A percentile compares a stretch with the other conserved stretches of the same genome.
phyloP scores from a whole-genome alignment of 2,797 vertebrate genomes.

The Spinus olivaceus region DNA sequence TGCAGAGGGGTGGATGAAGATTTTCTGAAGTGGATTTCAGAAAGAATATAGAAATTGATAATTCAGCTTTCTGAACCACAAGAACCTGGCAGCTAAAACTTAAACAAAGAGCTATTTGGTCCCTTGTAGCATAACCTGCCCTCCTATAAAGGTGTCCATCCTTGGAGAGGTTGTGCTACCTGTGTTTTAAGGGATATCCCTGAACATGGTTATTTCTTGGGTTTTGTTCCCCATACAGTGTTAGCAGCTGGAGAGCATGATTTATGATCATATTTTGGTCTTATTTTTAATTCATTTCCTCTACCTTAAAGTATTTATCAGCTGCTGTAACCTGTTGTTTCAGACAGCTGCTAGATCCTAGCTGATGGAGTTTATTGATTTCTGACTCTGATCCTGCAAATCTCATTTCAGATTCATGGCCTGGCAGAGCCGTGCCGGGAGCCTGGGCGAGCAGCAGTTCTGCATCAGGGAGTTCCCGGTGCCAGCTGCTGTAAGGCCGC shows the following conservation, averaged over 20 bases:
- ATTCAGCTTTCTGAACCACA: neutral
- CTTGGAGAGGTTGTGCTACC: neutral
- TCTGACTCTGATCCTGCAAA: slow-evolving; percentile 11
- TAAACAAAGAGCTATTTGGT: neutral
- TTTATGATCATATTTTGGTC: slow-evolving; percentile 17
- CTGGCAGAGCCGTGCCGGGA: neutral
- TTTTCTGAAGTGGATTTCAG: neutral
- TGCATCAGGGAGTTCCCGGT: rapidly evolving
- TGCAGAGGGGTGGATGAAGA: neutral
- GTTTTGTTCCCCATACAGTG: neutral
- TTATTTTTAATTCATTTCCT: slow-evolving; percentile 31
- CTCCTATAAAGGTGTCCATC: neutral
- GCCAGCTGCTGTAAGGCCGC: neutral
- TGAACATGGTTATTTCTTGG: neutral
- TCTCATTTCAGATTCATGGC: neutral
- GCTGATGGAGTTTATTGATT: slow-evolving; percentile 49
- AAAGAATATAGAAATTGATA: neutral
- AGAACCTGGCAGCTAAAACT: neutral
- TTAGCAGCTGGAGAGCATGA: neutral
- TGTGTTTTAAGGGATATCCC: neutral
- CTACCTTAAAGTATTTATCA: slow-evolving; percentile 22
- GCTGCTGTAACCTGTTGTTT: slow-evolving; percentile 8
- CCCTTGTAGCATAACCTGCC: neutral
- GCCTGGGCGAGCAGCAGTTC: neutral
- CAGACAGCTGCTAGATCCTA: slow-evolving; percentile 11